Conservation (phyloP, 2,888 invertebrate species). For the Lasioglossum malachurum region DNA sequence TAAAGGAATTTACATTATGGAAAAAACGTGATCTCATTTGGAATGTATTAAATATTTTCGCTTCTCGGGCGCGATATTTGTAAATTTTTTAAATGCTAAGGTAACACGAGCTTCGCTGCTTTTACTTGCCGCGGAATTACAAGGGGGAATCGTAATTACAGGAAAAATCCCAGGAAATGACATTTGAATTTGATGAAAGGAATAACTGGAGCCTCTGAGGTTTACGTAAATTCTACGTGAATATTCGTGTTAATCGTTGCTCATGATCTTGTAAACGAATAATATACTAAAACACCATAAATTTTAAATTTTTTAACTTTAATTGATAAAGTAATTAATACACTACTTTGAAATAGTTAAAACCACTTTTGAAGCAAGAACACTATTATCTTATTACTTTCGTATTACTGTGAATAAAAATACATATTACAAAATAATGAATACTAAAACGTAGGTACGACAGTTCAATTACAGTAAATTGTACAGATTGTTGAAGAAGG, state of each 20-base stretch:
- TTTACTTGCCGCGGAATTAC: background rate
- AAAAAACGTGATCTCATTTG: conserved; percentile 15
- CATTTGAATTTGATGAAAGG: background rate
- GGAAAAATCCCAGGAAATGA: background rate
- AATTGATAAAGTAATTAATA: background rate
- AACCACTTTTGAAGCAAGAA: too few relatives aligned
- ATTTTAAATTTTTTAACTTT: background rate
- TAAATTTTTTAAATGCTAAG: background rate
- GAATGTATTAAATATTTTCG: conserved; percentile 11
- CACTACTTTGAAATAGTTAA: too few relatives aligned
- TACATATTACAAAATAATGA: background rate
- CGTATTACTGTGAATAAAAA: background rate
- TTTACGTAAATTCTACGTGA: background rate
- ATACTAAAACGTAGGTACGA: background rate
- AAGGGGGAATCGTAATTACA: background rate
- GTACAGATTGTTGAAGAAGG: background rate
- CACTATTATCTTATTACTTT: background rate
- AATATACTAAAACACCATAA: background rate
- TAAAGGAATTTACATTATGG: conserved; percentile 10
- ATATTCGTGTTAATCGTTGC: background rate
- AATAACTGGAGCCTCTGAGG: background rate
- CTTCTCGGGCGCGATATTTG: background rate
- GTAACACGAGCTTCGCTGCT: background rate
- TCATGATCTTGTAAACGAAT: background rate
- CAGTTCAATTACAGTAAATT: background rate